phyloP scores from a whole-genome alignment of 2,797 vertebrate genomes.

The Adelosebastes latens region DNA sequence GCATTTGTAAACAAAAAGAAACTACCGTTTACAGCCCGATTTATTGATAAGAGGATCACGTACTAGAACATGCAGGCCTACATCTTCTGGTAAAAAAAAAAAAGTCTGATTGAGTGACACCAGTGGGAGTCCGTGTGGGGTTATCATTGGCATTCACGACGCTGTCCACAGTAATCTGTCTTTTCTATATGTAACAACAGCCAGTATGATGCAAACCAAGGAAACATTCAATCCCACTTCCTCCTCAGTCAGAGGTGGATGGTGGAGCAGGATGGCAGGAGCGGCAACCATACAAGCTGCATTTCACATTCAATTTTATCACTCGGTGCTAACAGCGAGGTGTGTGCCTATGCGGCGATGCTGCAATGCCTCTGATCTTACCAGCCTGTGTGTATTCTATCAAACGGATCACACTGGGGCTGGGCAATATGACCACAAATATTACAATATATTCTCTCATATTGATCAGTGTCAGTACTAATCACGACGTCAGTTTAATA shows the following conservation, averaged over 20 bases:
- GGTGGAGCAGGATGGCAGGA: constrained; percentile 63
- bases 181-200: constrained; percentile 70
- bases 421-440: constrained; percentile 65
- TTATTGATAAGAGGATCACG: constrained; percentile 69
- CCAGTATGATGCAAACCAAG: constrained; percentile 82
- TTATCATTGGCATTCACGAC: constrained; percentile 59
- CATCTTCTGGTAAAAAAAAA: not conserved
- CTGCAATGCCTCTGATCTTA: constrained; percentile 73
- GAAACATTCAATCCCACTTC: constrained; percentile 80
- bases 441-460: constrained; percentile 69
- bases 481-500: constrained; percentile 40
- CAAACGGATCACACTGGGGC: constrained; percentile 65
- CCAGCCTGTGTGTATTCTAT: constrained; percentile 58
- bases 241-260: constrained; percentile 70
- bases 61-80: constrained; percentile 35
- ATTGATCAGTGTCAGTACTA: constrained; percentile 68
- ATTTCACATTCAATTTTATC: constrained; percentile 77
- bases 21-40: constrained; percentile 67
- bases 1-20: constrained; percentile 73
- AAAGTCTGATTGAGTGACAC: constrained; percentile 61
- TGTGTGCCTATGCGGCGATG: constrained; percentile 54
- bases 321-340: constrained; percentile 61
- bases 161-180: constrained; percentile 69
- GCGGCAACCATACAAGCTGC: constrained; percentile 71
- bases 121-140: constrained; percentile 55